These are phyloP conservation scores for Lycaon pictus DNA, from an alignment of 2,113 vertebrate species.

Conservation along the genomic window DNA sequence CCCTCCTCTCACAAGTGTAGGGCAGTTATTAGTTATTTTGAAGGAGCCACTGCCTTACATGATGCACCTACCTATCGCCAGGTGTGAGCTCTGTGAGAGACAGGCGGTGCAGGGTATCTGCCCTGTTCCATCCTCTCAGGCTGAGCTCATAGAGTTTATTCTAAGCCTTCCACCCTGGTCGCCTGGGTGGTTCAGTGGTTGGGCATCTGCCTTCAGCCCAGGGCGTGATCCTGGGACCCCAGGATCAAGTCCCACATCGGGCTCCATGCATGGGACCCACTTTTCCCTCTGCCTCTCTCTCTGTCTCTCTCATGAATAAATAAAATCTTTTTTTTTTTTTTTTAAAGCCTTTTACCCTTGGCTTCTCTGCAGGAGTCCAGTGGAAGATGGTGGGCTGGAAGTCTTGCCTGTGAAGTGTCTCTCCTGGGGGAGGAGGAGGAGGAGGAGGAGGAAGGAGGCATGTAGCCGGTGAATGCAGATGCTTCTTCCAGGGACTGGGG, in stretches of 20 bases:
- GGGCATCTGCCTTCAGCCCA: no score
- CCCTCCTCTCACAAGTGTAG: neutral
- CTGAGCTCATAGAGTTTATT: neutral
- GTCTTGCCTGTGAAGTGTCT: neutral
- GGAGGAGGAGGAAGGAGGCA: neutral
- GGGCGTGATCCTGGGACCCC: no score
- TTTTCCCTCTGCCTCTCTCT: no score
- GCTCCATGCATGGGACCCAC: no score
- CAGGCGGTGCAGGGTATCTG: neutral
- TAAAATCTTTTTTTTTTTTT: no score
- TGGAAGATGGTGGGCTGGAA: neutral
- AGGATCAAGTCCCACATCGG: no score
- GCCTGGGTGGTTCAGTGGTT: no score
- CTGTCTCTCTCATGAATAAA: no score
- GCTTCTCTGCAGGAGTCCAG: neutral
- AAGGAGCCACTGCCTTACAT: neutral
- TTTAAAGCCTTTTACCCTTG: neutral
- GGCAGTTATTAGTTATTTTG: neutral
- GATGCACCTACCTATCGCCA: neutral
- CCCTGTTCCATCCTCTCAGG: neutral
- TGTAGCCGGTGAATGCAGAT: neutral
- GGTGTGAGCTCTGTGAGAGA: neutral
- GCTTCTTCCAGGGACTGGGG: neutral
- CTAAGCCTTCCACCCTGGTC: neutral
- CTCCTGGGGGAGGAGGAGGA: neutral